Evolutionary conservation across 2,888 invertebrate species (phyloP).

Genomic region (Digitonthophagus gazella): DNA sequence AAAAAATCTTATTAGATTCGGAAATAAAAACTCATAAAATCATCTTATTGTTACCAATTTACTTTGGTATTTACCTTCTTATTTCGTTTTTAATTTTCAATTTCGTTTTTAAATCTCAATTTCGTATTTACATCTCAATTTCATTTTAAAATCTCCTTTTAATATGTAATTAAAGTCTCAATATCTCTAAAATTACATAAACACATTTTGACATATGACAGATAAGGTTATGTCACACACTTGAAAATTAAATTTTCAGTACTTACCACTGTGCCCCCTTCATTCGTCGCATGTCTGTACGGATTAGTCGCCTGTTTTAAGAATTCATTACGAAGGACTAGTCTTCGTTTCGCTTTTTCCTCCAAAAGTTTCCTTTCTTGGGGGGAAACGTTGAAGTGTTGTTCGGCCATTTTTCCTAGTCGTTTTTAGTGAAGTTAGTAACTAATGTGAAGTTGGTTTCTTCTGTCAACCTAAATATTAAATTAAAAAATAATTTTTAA

Average conservation of each 20-base stretch:
- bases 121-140: no score
- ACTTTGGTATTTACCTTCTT: no score
- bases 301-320: slow-evolving; percentile 71
- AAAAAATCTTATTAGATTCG: no score
- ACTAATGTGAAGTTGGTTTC: background rate
- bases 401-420: slow-evolving; percentile 45
- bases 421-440: background rate
- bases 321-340: slow-evolving; percentile 66
- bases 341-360: slow-evolving; percentile 62
- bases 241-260: slow-evolving; percentile 5
- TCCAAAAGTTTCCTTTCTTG: slow-evolving; percentile 56
- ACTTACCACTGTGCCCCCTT: slow-evolving; percentile 73
- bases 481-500: no score
- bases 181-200: no score
- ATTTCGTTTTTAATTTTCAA: no score
- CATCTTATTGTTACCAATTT: no score
- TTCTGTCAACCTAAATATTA: slow-evolving; percentile 1
- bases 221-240: slow-evolving; percentile 25
- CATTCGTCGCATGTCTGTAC: slow-evolving; percentile 62
- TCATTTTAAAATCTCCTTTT: no score
- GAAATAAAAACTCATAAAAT: no score
- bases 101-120: no score
- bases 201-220: background rate
- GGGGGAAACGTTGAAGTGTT: slow-evolving; percentile 56
- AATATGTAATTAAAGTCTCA: no score